phyloP scores from a whole-genome alignment of 1,140 invertebrate genomes.

The Plodia interpunctella region DNA sequence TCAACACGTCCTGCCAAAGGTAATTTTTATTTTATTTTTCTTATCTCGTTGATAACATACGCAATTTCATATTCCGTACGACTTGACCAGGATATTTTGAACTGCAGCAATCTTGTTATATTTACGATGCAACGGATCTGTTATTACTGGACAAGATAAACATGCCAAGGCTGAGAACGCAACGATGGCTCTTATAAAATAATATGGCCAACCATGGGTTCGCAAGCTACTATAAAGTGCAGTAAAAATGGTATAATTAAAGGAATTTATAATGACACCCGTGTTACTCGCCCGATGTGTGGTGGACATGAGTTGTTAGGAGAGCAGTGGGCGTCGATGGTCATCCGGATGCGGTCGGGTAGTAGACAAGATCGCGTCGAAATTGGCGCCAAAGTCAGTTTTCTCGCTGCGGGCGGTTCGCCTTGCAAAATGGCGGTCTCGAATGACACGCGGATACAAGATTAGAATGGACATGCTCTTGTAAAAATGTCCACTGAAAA shows the following conservation, averaged over 20 bases:
- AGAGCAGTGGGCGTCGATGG: slow-evolving; percentile 21
- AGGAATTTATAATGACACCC: slow-evolving; percentile 59
- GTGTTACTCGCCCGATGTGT: slow-evolving; percentile 32
- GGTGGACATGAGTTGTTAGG: slow-evolving; percentile 18
- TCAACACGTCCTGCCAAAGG: slow-evolving; percentile 77
- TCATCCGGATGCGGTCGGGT: slow-evolving; percentile 44
- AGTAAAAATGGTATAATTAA: slow-evolving; percentile 66
- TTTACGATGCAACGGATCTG: slow-evolving; percentile 20
- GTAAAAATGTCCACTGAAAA: not conserved
- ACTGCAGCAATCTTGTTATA: not conserved
- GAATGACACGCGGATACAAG: slow-evolving; percentile 55
- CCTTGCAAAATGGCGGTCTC: slow-evolving; percentile 72
- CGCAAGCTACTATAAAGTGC: slow-evolving; percentile 37
- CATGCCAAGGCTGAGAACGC: slow-evolving; percentile 42
- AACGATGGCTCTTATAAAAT: slow-evolving; percentile 39
- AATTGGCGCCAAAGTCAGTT: slow-evolving; percentile 74
- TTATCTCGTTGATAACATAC: slow-evolving; percentile 26
- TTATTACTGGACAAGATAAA: slow-evolving; percentile 39
- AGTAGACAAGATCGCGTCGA: slow-evolving; percentile 53
- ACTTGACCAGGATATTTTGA: slow-evolving; percentile 10
- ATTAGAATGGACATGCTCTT: slow-evolving; percentile 50
- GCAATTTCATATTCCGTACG: slow-evolving; percentile 5
- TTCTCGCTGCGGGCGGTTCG: slow-evolving; percentile 67
- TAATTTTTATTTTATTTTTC: slow-evolving; percentile 47
- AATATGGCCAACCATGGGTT: slow-evolving; percentile 34